Conservation (phyloP, 2,888 invertebrate species). For the Trissonchulus sp. region DNA sequence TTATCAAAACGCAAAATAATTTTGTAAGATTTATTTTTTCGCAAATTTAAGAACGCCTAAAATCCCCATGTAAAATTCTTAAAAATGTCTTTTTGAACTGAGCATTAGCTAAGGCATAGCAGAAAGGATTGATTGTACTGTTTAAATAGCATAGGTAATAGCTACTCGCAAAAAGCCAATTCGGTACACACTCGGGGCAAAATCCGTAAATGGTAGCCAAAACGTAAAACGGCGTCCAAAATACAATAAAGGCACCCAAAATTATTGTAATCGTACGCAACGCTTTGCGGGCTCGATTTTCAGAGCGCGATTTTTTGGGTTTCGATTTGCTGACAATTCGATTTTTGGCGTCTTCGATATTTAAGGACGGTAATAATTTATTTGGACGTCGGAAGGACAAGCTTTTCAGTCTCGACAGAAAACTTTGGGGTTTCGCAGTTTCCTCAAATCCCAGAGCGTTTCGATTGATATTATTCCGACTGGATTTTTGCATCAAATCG, state of each 20-base stretch:
- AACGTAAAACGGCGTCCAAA: constrained; percentile 99
- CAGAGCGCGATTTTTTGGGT: constrained; percentile 66
- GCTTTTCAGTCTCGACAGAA: background rate
- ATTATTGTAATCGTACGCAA: constrained; percentile 97
- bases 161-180: constrained; percentile 86
- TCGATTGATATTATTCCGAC: no score
- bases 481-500: no score
- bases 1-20: no score
- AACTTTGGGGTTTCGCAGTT: background rate
- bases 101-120: constrained; percentile 96
- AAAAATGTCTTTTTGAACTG: constrained; percentile 98
- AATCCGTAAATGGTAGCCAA: constrained; percentile 92
- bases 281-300: constrained; percentile 95
- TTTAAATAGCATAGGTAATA: constrained; percentile 98
- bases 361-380: background rate
- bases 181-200: constrained; percentile 76
- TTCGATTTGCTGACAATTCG: background rate
- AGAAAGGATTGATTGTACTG: constrained; percentile 96
- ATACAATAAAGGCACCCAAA: constrained; percentile 91
- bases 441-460: background rate
- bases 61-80: constrained; percentile 85
- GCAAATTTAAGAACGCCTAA: no score
- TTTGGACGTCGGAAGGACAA: background rate
- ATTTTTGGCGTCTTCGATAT: background rate
- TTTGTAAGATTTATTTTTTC: no score